These are phyloP conservation scores for Brachyrhaphis roseni DNA, from an alignment of 2,797 vertebrate genomes.

Conservation along the genomic window DNA sequence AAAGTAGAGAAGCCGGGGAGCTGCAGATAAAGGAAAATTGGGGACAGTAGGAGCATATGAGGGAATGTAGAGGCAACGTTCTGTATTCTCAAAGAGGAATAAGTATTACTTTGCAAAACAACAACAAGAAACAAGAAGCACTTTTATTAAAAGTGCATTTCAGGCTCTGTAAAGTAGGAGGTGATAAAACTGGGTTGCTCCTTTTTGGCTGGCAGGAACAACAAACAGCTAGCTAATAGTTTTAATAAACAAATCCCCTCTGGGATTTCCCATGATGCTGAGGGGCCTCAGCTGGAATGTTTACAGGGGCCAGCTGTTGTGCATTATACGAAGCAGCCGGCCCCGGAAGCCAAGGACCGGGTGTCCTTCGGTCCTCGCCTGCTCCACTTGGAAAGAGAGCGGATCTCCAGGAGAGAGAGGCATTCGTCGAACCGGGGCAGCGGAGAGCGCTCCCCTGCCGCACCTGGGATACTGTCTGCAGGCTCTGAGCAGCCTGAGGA, in stretches of 20 bases:
- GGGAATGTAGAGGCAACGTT: constrained; percentile 45
- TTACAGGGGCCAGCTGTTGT: constrained; percentile 81
- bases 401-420: constrained; percentile 59
- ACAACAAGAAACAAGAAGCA: not conserved
- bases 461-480: constrained; percentile 76
- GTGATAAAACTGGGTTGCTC: constrained; percentile 61
- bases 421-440: constrained; percentile 35
- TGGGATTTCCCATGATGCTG: constrained; percentile 79
- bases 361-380: constrained; percentile 66
- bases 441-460: constrained; percentile 52
- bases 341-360: constrained; percentile 73
- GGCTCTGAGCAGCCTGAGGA: constrained; percentile 61
- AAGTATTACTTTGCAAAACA: constrained; percentile 22
- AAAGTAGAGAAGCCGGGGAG: constrained; percentile 48
- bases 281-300: constrained; percentile 81
- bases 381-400: constrained; percentile 67
- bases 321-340: constrained; percentile 75
- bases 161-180: constrained; percentile 21
- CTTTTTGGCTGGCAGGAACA: constrained; percentile 75
- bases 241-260: constrained; percentile 80
- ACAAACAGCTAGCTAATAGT: constrained; percentile 81
- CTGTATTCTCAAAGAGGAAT: constrained; percentile 32
- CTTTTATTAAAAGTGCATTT: constrained; percentile 16
- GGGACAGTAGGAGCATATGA: constrained; percentile 56
- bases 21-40: constrained; percentile 60